Conservation (phyloP, 1,140 invertebrate species). For the Diachasma alloeum region DNA sequence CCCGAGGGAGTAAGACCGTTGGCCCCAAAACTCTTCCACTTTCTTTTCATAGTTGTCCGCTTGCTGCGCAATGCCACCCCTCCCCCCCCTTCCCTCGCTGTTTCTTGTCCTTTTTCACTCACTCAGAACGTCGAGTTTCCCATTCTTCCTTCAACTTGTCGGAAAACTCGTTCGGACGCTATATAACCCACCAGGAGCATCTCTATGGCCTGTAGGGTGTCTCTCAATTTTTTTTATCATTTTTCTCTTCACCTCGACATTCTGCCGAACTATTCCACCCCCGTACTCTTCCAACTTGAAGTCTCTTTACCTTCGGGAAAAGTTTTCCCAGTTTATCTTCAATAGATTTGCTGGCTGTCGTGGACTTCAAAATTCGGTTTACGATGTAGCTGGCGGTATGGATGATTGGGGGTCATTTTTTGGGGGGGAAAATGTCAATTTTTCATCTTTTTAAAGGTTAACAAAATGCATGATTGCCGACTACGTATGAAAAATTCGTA, state of each 20-base stretch:
- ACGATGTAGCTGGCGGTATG: neutral
- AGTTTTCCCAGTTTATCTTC: neutral
- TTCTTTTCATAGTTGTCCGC: constrained; percentile 1
- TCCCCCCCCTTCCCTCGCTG: neutral
- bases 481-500: too few species aligned
- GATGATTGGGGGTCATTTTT: neutral
- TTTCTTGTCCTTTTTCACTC: constrained; percentile 8
- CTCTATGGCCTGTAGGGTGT: neutral
- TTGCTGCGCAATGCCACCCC: neutral
- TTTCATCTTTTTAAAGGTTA: too few species aligned
- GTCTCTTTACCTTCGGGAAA: neutral
- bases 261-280: neutral
- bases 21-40: constrained; percentile 6
- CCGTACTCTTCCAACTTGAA: neutral
- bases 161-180: constrained; percentile 4
- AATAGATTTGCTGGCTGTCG: neutral
- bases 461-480: too few species aligned
- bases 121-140: constrained; percentile 4
- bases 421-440: too few species aligned
- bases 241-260: neutral
- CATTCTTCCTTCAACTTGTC: constrained; percentile 6
- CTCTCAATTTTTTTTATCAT: neutral
- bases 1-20: constrained; percentile 6
- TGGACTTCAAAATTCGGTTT: neutral
- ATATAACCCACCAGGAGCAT: neutral